Evolutionary conservation across 2,113 vertebrate genomes (phyloP), one percentile per base, ranked within the genome.

Genomic region (Onychostoma macrolepis): DNA sequence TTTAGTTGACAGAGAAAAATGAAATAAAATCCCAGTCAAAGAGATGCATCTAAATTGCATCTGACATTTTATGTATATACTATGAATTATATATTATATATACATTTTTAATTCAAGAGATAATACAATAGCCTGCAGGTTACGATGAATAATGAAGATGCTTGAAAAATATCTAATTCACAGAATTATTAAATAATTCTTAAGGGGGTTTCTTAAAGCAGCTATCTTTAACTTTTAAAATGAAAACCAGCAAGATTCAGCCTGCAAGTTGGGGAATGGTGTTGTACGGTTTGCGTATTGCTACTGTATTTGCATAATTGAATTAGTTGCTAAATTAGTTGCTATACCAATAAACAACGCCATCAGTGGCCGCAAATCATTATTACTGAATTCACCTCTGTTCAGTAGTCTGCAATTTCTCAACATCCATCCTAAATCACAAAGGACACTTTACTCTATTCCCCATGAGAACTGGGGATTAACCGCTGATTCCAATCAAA

Each of bases 321-420:
- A 72, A 72, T 72, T 19, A 72, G 17, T 24, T 38, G 30, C 69
- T 72, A 38, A 36, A 2, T 72, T 36, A 72, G 17, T 0, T 21
- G 50, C 6, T 38, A 38, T 38, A 38, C 69, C 69, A 71, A 33
- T 71, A 45, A 45, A 26, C 24, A 7, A 75, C n/a, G 5, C 5
- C 12, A 75, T 45, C 38, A 75, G 36, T 43, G 38, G 38, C 38
- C 2, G 24, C 38, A 75, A 75, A 41, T 43, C 11, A 75, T 26
- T 74, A 21, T 74, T 26, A 13, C 72, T 26, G 38, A 26, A 45
- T 75, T 75, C 72, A 43, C 45, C 72, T 11, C 24, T 75, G 38
- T 75, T 75, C 43, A 75, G 71, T 7, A 43, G 38, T 41, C 71
- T 75, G 36, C 33, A 38, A 75, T 75, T 75, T 75, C 41, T 15